Base-by-base conservation (phyloP, 2,888 invertebrate species). In the Pteria penguin region DNA sequence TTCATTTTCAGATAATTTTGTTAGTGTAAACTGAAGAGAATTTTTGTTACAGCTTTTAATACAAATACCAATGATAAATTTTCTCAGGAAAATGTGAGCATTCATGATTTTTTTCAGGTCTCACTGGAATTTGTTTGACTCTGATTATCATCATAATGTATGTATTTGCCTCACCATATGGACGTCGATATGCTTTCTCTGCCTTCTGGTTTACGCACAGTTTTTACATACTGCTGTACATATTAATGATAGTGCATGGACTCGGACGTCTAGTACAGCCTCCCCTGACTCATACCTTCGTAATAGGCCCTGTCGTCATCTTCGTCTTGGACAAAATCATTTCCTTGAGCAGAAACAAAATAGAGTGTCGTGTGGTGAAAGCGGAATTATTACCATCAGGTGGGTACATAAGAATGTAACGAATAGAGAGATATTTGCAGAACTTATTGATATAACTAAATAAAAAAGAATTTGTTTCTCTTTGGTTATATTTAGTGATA, bases 141-240 rank as follows among this genome's bases (percentile, higher is more conserved):
- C 92, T 94, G 0, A 82, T 94, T 60, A 89, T 94, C 29, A 91
- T 93, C 69, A 84, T 94, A 26, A 94, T 95, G 86, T 94, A 93
- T 87, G 89, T 94, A 18, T 94, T 94, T 89, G 93, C 94, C 0
- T 90, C 93, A 29, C 92, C 93, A 8, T 93, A 93, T 78, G 93
- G 94, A 0, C 91, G 94, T 55, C 91, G 92, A 61, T 91, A 93
- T 81, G 91, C 94, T 29, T 94, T 94, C 88, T 93, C 93, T 67
- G 93, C 93, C 84, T 95, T 95, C 90, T 94, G 94, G 94, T 90
- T 92, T 58, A 94, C 94, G 0, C 95, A 95, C 88, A 93, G 92
- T 58, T 88, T 94, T 24, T 94, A 94, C 89, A 93, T 94, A 0
- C 8, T 94, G 54, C 93, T 94, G 83, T 94, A 93, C 83, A 91